These are phyloP conservation scores for Eulemur rubriventer DNA, from an alignment of 2,797 vertebrate genomes.

Conservation along the genomic window DNA sequence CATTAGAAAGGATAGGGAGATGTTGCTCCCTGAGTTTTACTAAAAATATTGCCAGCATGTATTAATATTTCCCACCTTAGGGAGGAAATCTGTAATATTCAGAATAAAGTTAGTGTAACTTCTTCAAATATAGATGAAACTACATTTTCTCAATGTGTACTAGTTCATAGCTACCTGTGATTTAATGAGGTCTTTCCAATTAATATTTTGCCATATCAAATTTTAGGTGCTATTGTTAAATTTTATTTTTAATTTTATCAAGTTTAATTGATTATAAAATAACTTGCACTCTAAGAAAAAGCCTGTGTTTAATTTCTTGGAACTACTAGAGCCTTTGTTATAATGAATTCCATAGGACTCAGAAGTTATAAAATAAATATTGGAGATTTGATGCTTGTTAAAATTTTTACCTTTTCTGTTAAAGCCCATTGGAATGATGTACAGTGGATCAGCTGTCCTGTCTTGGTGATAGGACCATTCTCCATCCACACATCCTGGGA, in stretches of 20 bases:
- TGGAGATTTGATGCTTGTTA: conserved; percentile 71
- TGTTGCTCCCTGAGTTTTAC: neutral
- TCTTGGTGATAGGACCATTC: conserved; percentile 52
- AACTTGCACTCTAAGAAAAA: conserved; percentile 67
- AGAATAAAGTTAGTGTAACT: neutral
- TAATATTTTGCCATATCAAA: conserved; percentile 65
- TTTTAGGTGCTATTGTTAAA: conserved; percentile 75
- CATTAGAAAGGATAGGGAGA: neutral
- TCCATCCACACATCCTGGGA: conserved; percentile 62
- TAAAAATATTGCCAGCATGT: neutral
- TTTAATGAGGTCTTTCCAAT: conserved; percentile 32
- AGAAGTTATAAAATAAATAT: conserved; percentile 81
- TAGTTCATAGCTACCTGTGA: neutral
- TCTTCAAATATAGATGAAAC: neutral
- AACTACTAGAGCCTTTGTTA: conserved; percentile 78
- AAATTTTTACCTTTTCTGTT: conserved; percentile 74
- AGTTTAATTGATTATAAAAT: conserved; percentile 83
- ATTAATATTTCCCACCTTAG: neutral
- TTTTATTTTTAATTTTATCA: conserved; percentile 77
- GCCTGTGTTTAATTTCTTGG: conserved; percentile 76
- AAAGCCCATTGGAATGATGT: conserved; percentile 56
- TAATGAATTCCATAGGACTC: conserved; percentile 74
- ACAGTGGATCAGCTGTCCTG: conserved; percentile 34
- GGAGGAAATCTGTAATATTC: neutral
- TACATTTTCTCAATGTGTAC: neutral